A percentile compares a stretch with the other conserved stretches of the same genome.
Conservation (phyloP, 92 coral and sea anemone genomes). For the Bergia puertoricense region DNA sequence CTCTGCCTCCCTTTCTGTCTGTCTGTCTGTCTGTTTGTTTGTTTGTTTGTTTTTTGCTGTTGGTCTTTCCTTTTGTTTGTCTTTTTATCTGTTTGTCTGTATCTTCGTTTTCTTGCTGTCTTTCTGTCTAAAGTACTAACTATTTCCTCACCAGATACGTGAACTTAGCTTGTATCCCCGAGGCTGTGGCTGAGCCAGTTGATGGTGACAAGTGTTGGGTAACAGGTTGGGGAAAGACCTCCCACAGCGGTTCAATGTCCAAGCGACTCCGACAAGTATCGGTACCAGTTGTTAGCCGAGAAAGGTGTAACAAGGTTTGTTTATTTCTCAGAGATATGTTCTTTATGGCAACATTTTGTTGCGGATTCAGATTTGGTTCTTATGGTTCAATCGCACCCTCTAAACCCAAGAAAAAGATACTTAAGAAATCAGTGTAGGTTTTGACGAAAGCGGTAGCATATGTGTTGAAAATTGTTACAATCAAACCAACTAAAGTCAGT, state of each 20-base stretch:
- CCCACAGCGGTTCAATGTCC: not conserved
- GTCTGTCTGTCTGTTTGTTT: not conserved
- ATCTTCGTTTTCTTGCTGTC: not conserved
- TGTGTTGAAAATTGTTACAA: too few relatives aligned
- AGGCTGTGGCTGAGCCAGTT: slow-evolving; percentile 16
- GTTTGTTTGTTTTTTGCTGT: too few relatives aligned
- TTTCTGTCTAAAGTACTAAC: too few relatives aligned
- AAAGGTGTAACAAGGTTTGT: slow-evolving; percentile 23
- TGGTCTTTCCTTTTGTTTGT: too few relatives aligned
- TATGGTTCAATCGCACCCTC: too few relatives aligned
- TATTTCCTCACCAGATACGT: not conserved
- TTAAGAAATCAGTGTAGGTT: too few relatives aligned
- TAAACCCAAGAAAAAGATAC: too few relatives aligned
- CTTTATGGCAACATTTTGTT: too few relatives aligned
- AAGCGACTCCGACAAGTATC: slow-evolving; percentile 20
- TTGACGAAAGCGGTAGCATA: too few relatives aligned
- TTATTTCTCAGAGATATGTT: not conserved
- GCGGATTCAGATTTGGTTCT: too few relatives aligned
- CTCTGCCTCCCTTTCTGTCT: not conserved
- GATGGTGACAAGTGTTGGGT: slow-evolving; percentile 28
- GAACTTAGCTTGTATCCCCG: slow-evolving; percentile 35
- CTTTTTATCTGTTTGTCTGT: not conserved
- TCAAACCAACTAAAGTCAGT: too few relatives aligned
- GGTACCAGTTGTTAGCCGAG: slow-evolving; percentile 19
- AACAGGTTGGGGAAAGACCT: slow-evolving; percentile 32